Percentiles rank a stretch among this genome's conserved stretches.
Evolutionary conservation across 2,888 invertebrate species (phyloP).

Genomic region (Ypsolopha scabrella): DNA sequence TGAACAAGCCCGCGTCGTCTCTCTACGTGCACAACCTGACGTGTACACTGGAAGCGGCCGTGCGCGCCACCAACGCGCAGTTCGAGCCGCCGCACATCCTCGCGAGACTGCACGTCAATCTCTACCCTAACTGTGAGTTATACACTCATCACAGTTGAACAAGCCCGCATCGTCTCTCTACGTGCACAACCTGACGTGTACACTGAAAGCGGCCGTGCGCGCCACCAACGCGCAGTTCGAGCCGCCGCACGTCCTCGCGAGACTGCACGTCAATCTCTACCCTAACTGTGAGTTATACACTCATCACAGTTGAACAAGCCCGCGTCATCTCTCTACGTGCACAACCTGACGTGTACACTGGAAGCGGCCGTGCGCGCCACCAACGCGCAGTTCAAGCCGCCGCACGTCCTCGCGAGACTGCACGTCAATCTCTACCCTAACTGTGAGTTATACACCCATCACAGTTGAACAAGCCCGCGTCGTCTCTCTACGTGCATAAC

Average conservation of each 20-base stretch:
- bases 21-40: slow-evolving; percentile 91
- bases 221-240: slow-evolving; percentile 96
- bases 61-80: slow-evolving; percentile 93
- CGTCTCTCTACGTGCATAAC: slow-evolving; percentile 88
- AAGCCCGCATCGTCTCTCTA: slow-evolving; percentile 67
- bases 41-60: slow-evolving; percentile 85
- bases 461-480: too few relatives aligned
- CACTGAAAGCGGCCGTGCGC: slow-evolving; percentile 86
- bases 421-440: slow-evolving; percentile 80
- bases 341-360: slow-evolving; percentile 87
- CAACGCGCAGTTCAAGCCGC: slow-evolving; percentile 93
- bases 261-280: slow-evolving; percentile 85
- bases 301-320: too few relatives aligned
- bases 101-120: slow-evolving; percentile 85
- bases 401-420: slow-evolving; percentile 88
- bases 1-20: slow-evolving; percentile 87
- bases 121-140: slow-evolving; percentile 61
- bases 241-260: slow-evolving; percentile 87
- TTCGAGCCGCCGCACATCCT: slow-evolving; percentile 93
- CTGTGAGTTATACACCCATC: slow-evolving; percentile 36
- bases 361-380: slow-evolving; percentile 91
- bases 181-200: slow-evolving; percentile 88
- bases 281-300: slow-evolving; percentile 40
- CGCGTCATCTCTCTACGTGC: slow-evolving; percentile 74
- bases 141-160: too few relatives aligned